A percentile compares a stretch with the other conserved stretches of the same genome.
Conservation (phyloP, 2,113 vertebrate genomes). For the Hippocampus abdominalis region DNA sequence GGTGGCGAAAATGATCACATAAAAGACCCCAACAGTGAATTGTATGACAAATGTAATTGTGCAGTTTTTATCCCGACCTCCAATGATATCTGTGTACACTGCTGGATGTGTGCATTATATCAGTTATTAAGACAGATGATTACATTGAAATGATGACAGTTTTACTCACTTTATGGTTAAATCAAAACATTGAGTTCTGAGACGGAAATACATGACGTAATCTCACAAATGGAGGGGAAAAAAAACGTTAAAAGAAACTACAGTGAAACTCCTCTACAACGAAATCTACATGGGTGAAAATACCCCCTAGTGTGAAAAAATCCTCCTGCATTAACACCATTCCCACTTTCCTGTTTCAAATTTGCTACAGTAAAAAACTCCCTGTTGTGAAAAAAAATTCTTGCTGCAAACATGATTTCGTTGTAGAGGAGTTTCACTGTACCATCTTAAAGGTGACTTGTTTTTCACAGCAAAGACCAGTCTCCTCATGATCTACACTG, state of each 20-base stretch:
- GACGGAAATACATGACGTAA: too few relatives aligned
- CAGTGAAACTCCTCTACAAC: too few relatives aligned
- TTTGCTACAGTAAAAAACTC: too few relatives aligned
- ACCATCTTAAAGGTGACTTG: background rate
- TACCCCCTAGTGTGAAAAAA: too few relatives aligned
- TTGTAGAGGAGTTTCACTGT: too few relatives aligned
- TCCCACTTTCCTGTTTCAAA: too few relatives aligned
- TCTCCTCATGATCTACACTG: background rate
- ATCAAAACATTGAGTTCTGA: background rate
- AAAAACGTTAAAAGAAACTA: background rate
- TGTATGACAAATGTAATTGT: constrained; percentile 46
- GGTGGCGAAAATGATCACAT: constrained; percentile 43
- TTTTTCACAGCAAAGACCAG: background rate
- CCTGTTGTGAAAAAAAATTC: too few relatives aligned
- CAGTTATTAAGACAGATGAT: constrained; percentile 30
- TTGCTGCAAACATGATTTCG: too few relatives aligned
- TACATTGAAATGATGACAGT: constrained; percentile 29
- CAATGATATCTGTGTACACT: constrained; percentile 18
- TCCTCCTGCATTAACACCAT: too few relatives aligned
- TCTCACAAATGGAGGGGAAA: background rate
- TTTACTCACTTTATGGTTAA: constrained; percentile 7
- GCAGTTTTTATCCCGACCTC: constrained; percentile 39
- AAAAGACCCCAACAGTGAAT: constrained; percentile 33
- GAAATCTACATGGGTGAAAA: too few relatives aligned
- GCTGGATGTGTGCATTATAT: constrained; percentile 19